Evolutionary conservation across 92 coral and sea anemone genomes (phyloP), one percentile per base, ranked within the genome.

Genomic region (Epizoanthus rinbou): DNA sequence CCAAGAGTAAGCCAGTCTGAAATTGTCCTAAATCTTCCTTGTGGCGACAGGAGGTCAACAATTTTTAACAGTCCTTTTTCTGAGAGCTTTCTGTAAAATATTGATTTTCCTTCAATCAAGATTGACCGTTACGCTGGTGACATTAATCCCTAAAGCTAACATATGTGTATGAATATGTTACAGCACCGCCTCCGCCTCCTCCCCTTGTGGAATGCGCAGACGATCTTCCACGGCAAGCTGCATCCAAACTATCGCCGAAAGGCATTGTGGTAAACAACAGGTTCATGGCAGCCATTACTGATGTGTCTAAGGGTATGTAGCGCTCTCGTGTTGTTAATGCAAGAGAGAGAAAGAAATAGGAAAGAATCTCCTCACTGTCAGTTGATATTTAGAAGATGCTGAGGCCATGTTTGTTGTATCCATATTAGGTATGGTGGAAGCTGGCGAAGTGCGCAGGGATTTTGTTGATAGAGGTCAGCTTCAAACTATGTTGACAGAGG

Each of bases 291-390:
- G 76, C 76, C 19, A 3, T 71, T 5, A 71, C 41, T 56, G 76
- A 71, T 71, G 76, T 71, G 31, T 71, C 76, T 19, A 71, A 71
- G 17, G 76, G 76, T 71, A 45, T 8, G 76, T 65, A 24, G 25
- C 71, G 10, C 23, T 59, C 23, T 59, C 4, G 21, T 59, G n/a
- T 19, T 59, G 23, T 18, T 18, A 59, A 59, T 4, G 8, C 4
- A 59, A 18, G 64, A 59, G n/a, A 18, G 21, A 17, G 23, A 59
- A 59, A 59, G 14, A 3, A n/a, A 18, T 17, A 0, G 4, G 3
- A 37, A 37, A 37, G 0, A 37, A 37, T 37, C 5, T 37, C 43
- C 43, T 4, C 6, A 28, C 31, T 28, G 31, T 28, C 31, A 28
- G 31, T 28, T 28, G 31, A 28, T 28, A 28, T 37, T 37, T 6